Base-by-base conservation (phyloP, 2,113 vertebrate genomes). In the Paraplagusia blochii region DNA sequence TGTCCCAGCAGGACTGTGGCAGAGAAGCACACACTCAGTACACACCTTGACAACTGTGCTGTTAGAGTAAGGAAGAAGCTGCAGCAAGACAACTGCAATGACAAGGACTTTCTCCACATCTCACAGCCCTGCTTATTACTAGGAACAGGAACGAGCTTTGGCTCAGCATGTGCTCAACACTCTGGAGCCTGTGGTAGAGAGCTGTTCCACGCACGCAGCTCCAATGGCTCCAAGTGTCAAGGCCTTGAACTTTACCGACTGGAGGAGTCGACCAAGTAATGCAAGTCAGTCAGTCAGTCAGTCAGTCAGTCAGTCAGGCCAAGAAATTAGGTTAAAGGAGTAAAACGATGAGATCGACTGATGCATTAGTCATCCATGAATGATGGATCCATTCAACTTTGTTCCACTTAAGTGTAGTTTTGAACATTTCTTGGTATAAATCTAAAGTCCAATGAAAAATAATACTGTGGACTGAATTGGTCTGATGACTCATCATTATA, bases 31-130 rank as follows among this genome's bases (percentile, higher is more conserved):
- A 52, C n/a, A 53, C 48, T 19, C 18, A 34, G 59, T 58, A 61
- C 66, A 47, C 48, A 69, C 69, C 72, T 75, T 75, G 77, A 84
- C 78, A 83, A 64, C 34, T 81, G 44, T 39, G 56, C 63, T 44
- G 62, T 34, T 14, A 16, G 22, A 48, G 45, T 48, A 38, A 47
- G 44, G 58, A 5, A 3, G 50, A 38, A 44, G 55, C 39, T 68
- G 60, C 60, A 68, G 46, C 45, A 38, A 69, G 55, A 77, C 65
- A 69, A 52, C 47, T 0, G 9, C 50, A 58, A 69, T 84, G 79
- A 85, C 65, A 69, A 61, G 71, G 55, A 72, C 66, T 62, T 65
- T 57, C 49, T 69, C 61, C 49, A 33, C 50, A 65, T 78, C 35
- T 13, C 2, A 11, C 57, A 47, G 39, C 59, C 68, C 29, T 13